Base-by-base conservation (phyloP, 92 coral and sea anemone species). In the Heteractis magnifica region DNA sequence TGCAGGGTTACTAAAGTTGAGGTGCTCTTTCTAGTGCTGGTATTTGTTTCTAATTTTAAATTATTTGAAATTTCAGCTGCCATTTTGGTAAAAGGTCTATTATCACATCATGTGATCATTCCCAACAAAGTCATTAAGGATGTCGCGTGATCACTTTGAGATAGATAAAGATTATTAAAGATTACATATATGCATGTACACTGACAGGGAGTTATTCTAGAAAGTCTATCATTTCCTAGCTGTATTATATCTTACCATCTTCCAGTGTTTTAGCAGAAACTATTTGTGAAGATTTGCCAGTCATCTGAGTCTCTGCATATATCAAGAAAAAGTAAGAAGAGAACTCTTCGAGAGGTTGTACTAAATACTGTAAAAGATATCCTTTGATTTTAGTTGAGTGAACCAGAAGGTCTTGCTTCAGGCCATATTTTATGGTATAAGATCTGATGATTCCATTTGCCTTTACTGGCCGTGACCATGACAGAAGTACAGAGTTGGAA, bases 341-440 rank as follows among this genome's bases (percentile, higher is more conserved):
- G 52, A 64, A 86, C 79, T 89, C 91, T 34, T 90, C 81, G 15
- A 92, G 92, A 4, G 16, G 20, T 4, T 65, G 0, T 14, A 90
- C 62, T 59, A 77, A 16, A 26, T 52, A 0, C 56, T 7, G 13
- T 52, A 76, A 68, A 11, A n/a, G 44, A 13, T 77, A 52, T 0
- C 52, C 76, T 8, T 49, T 23, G 48, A 76, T 49, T 65, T 78
- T 19, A 8, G 51, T 19, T 15, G 6, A 6, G 4, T 1, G 16
- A 49, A 72, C 64, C 71, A 92, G 56, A 12, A 49, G 13, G 51
- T 56, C 80, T 34, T 50, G 86, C 12, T 81, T 78, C 20, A 51
- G 23, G 49, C 96, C 96, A 64, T 75, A 92, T 76, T 64, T 70
- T 6, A 92, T 76, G 16, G 84, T 82, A 71, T 92, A 92, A 70